Conservation (phyloP, 2,888 invertebrate genomes). For the Agriotes lineatus region DNA sequence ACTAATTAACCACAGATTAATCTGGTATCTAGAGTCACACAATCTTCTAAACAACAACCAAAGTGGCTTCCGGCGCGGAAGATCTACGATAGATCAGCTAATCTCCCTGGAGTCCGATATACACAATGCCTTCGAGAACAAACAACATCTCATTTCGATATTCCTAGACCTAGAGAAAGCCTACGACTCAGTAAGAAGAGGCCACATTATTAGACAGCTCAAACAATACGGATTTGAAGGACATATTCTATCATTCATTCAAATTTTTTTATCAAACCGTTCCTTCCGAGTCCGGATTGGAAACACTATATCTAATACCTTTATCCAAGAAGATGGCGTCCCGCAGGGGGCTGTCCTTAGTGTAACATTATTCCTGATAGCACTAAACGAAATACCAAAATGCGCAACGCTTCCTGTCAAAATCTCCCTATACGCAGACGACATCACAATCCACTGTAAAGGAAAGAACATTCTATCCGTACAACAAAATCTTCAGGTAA, state of each 20-base stretch:
- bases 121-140: slow-evolving; percentile 17
- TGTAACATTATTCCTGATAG: neutral
- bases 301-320: neutral
- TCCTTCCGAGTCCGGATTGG: neutral
- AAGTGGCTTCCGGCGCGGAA: slow-evolving; percentile 20
- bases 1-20: neutral
- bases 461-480: neutral
- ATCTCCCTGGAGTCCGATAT: slow-evolving; percentile 27
- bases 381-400: neutral
- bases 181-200: slow-evolving; percentile 28
- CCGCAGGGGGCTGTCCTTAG: neutral
- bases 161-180: slow-evolving; percentile 38
- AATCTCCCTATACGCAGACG: neutral
- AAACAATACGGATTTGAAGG: neutral
- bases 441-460: neutral
- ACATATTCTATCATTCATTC: neutral
- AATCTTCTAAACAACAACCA: neutral
- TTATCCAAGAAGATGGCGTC: neutral
- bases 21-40: neutral
- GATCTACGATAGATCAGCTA: slow-evolving; percentile 23
- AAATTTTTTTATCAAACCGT: neutral
- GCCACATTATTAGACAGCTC: neutral
- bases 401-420: neutral
- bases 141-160: slow-evolving; percentile 24
- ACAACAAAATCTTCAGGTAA: neutral